Evolutionary conservation across 2,797 vertebrate genomes (phyloP).

Genomic region (Tinamus major): DNA sequence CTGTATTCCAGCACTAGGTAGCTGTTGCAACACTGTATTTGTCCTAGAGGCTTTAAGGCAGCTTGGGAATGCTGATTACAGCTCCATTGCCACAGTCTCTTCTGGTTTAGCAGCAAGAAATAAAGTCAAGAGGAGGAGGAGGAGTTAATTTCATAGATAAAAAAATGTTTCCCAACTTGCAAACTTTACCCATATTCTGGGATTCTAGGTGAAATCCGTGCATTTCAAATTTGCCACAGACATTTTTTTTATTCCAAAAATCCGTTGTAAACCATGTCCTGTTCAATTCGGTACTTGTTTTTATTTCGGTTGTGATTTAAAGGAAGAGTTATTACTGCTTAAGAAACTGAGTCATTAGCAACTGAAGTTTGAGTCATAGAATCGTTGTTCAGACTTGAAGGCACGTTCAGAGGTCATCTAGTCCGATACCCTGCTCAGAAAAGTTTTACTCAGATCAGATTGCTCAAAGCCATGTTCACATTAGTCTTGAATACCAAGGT

Average conservation of each 20-base stretch:
- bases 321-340: background rate
- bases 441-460: background rate
- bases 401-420: background rate
- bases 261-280: background rate
- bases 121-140: background rate
- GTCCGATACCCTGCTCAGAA: too few relatives aligned
- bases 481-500: too few relatives aligned
- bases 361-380: background rate
- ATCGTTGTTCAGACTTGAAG: background rate
- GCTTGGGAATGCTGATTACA: background rate
- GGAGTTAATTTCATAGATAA: background rate
- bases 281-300: background rate
- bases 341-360: background rate
- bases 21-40: accelerated
- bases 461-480: too few relatives aligned
- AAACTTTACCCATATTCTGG: background rate
- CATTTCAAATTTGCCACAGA: background rate
- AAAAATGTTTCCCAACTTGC: background rate
- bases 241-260: background rate
- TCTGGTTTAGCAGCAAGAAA: background rate
- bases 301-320: background rate
- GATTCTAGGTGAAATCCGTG: background rate
- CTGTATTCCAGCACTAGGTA: background rate
- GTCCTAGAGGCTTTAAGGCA: background rate
- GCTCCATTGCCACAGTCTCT: background rate